Base-by-base conservation (phyloP, 2,888 invertebrate genomes). In the Hypolimnas misippus region DNA sequence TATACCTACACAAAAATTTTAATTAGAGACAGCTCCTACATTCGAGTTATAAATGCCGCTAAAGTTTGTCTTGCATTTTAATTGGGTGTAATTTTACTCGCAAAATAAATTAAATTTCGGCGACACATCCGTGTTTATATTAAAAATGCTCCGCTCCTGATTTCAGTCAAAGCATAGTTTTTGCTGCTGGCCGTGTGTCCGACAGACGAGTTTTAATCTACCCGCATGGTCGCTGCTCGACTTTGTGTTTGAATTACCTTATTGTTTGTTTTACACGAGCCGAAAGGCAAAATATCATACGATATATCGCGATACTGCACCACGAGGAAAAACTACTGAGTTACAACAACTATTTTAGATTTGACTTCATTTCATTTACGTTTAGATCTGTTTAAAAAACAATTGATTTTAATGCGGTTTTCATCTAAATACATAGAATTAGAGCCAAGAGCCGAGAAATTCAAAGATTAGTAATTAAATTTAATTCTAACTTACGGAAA, bases 221-320 rank as follows among this genome's bases (percentile, higher is more conserved):
- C 68, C 68, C 68, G 64, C 65, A 69, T 69, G 52, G 51, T 57
- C 55, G 62, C 64, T 56, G 64, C 63, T 50, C 54, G 56, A 46
- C 40, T 63, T 59, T 66, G 56, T 54, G 62, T 62, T 63, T 63
- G 51, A 51, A 46, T 56, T 63, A 52, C 38, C 31, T 59, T 51
- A 44, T 42, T 63, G 55, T 59, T 51, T 49, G 25, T 40, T 17
- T 50, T 21, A 31, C 42, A 17, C 12, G 8, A 12, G 16, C 40
- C 16, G 21, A 55, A 44, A 50, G 6, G 8, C 6, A 21, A 31
- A 38, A 46, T 46, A 17, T 29, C 33, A 17, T 40, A 2, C 16
- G 31, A 8, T 2, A 38, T 17, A 54, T 16, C n/a, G 3, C 14
- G n/a, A n/a, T 8, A 25, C 35, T 35, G 16, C 25, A 5, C 19